Evolutionary conservation across 2,888 invertebrate genomes (phyloP).

Genomic region (Brachylomia viminalis): DNA sequence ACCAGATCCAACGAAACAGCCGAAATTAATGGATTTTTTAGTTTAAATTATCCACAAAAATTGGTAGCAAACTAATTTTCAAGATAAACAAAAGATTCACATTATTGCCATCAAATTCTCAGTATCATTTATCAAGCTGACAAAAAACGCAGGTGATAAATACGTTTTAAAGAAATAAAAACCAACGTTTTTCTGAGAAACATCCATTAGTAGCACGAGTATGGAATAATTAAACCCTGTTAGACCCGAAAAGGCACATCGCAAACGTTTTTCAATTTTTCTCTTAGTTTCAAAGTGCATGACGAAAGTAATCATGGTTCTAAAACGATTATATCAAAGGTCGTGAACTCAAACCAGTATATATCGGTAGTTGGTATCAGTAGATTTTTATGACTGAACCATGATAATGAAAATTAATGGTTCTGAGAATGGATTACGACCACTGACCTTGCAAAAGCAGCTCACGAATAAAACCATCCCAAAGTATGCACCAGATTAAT

Average conservation of each 20-base stretch:
- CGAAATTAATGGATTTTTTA: not conserved
- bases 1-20: not conserved
- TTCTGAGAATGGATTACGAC: not conserved
- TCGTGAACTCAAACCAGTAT: constrained; percentile 9
- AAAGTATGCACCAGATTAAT: not conserved
- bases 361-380: not conserved
- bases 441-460: not conserved
- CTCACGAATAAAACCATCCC: not conserved
- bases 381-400: constrained; percentile 9
- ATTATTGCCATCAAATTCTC: constrained; percentile 26
- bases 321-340: constrained; percentile 13
- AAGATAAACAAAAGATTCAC: constrained; percentile 14
- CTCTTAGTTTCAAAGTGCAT: constrained; percentile 20
- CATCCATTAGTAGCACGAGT: constrained; percentile 36
- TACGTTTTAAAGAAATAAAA: constrained; percentile 32
- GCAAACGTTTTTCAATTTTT: constrained; percentile 17
- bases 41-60: constrained; percentile 12
- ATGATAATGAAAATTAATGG: constrained; percentile 4
- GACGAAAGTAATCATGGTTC: constrained; percentile 35
- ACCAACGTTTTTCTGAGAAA: constrained; percentile 34
- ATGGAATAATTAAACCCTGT: constrained; percentile 45
- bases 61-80: constrained; percentile 6
- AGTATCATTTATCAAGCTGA: constrained; percentile 35
- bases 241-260: constrained; percentile 18
- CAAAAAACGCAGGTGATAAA: constrained; percentile 33